Base-by-base conservation (phyloP, 2,888 invertebrate species). In the Cyclophora punctaria region DNA sequence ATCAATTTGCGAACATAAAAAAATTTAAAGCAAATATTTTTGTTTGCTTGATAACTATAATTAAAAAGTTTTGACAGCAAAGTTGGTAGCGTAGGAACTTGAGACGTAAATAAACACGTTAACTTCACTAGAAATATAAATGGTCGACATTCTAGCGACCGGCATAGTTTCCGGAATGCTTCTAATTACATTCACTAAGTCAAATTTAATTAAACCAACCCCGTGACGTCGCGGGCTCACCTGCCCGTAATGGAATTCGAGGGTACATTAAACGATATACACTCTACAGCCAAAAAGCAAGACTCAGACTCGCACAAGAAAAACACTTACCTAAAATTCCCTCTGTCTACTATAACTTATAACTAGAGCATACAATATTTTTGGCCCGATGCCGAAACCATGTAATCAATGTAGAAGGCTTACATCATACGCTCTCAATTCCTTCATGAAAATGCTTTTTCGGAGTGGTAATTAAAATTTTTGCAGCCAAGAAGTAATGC, bases 181-280 rank as follows among this genome's bases (percentile, higher is more conserved):
- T 44, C 44, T 34, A 44, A 44, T 44, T 33, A 44, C 44, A 44
- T 44, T 44, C 34, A 34, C 34, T 44, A 44, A 44, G 44, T 44
- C 34, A 34, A 44, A 44, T 44, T 44, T 44, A 44, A 44, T 44
- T 44, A 44, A 44, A 44, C 44, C 44, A 5, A 20, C 5, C 44
- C 44, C 20, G 55, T 80, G 79, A 79, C 60, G 78, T 79, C 79
- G 56, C 53, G 49, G 20, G 20, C 44, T 44, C 20, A 44, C 5
- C 44, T 44, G 5, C 33, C 44, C 33, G 44, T 44, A 44, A 44
- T 44, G 44, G 44, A 44, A 44, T 44, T 44, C 34, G 5, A 44
- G 44, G 44, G 44, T 44, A 20, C 20, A 20, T 44, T 42, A 42
- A 7, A 52, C 53, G 7, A 44, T 44, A 44, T 44, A 3, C 44